Conservation (phyloP, 2,888 invertebrate species). For the Amphimallon solstitiale region DNA sequence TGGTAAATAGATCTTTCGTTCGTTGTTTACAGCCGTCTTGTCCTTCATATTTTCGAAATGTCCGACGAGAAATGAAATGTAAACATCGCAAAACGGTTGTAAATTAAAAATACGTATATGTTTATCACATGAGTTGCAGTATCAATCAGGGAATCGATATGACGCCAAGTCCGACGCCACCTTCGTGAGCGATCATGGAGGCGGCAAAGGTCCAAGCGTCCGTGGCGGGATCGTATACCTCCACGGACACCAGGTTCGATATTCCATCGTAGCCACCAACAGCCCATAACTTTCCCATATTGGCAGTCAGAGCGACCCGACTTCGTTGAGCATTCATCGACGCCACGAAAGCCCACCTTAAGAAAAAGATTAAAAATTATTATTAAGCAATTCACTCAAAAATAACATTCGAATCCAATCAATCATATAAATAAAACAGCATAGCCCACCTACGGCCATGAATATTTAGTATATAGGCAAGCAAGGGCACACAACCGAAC, state of each 20-base stretch:
- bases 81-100: not conserved
- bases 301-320: conserved; percentile 83
- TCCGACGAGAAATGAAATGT: not conserved
- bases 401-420: too few relatives aligned
- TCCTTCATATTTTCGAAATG: not conserved
- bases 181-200: conserved; percentile 87
- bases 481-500: too few relatives aligned
- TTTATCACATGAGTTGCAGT: conserved; percentile 40
- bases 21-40: not conserved
- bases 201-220: conserved; percentile 80
- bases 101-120: not conserved
- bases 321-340: conserved; percentile 86
- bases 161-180: conserved; percentile 90
- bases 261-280: conserved; percentile 85
- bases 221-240: conserved; percentile 80
- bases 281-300: conserved; percentile 85
- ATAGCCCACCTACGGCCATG: too few relatives aligned
- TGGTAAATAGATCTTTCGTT: conserved; percentile 3
- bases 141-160: conserved; percentile 62
- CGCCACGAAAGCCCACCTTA: conserved; percentile 78
- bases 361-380: too few relatives aligned
- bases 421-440: too few relatives aligned
- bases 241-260: conserved; percentile 84
- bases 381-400: too few relatives aligned
- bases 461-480: too few relatives aligned